phyloP scores from a whole-genome alignment of 2,113 vertebrate genomes.

The Salminus brasiliensis region DNA sequence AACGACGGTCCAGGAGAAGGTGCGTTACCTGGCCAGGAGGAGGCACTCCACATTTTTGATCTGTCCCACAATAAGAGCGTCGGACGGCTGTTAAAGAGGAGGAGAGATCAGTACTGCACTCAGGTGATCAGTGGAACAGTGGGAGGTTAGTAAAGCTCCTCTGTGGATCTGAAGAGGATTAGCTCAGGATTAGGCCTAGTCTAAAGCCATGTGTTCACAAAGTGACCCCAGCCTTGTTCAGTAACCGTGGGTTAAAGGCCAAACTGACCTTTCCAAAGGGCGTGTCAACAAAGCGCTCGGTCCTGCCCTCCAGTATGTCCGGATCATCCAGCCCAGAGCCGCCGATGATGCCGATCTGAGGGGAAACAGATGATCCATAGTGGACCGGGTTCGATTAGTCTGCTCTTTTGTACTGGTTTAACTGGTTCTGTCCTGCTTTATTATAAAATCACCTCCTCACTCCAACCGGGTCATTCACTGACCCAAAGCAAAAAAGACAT shows the following conservation, averaged over 20 bases:
- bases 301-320: conserved; percentile 93
- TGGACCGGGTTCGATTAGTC: no score
- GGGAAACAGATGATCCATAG: conserved; percentile 12
- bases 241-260: not conserved
- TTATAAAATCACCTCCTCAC: no score
- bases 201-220: not conserved
- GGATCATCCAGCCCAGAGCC: conserved; percentile 95
- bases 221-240: not conserved
- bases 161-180: not conserved
- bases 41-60: conserved; percentile 96
- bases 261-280: conserved; percentile 91
- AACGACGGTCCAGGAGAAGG: not conserved
- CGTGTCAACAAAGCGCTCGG: conserved; percentile 91
- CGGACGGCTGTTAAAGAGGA: conserved; percentile 83
- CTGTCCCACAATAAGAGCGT: conserved; percentile 92
- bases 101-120: no score
- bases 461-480: no score
- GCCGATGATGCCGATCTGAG: conserved; percentile 94
- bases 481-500: no score
- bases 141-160: no score
- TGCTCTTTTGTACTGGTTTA: no score
- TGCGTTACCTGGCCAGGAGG: conserved; percentile 88
- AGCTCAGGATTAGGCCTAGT: not conserved
- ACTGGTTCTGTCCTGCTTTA: no score
- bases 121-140: no score